Conservation (phyloP, 2,113 vertebrate species). For the Fulmarus glacialis region DNA sequence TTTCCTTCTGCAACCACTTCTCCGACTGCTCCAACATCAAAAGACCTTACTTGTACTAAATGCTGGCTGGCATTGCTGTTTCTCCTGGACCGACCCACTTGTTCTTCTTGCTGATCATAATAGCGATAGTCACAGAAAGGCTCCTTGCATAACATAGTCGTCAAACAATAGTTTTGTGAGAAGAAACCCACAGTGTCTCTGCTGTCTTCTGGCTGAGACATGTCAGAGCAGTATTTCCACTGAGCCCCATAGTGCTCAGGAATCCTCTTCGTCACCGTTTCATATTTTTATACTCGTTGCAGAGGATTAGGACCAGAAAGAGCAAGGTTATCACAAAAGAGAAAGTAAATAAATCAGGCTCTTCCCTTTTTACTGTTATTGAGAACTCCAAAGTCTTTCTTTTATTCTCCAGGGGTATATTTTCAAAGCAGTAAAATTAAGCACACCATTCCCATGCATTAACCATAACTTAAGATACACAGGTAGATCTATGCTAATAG, state of each 20-base stretch:
- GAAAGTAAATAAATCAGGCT: neutral
- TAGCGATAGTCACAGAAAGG: neutral
- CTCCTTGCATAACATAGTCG: neutral
- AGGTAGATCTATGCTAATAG: constrained; percentile 53
- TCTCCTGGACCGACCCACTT: neutral
- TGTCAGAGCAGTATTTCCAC: neutral
- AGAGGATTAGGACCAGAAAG: neutral
- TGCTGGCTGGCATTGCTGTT: neutral
- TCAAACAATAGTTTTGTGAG: neutral
- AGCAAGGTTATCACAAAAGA: neutral
- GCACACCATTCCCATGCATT: constrained; percentile 49
- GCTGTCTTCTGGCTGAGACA: neutral
- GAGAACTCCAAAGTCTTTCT: constrained; percentile 22
- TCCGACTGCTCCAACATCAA: neutral
- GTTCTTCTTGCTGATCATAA: neutral
- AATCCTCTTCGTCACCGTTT: neutral
- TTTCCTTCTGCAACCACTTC: neutral
- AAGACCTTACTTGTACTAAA: neutral
- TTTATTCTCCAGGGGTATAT: constrained; percentile 46
- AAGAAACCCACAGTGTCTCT: neutral
- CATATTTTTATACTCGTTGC: neutral
- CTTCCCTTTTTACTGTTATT: constrained; percentile 7
- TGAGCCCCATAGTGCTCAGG: neutral
- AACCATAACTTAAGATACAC: constrained; percentile 41
- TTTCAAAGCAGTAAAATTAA: constrained; percentile 61